Percentiles rank a stretch among this genome's conserved stretches.
These are phyloP conservation scores for Nymphalis polychloros DNA, from an alignment of 2,888 invertebrate species.

Conservation along the genomic window DNA sequence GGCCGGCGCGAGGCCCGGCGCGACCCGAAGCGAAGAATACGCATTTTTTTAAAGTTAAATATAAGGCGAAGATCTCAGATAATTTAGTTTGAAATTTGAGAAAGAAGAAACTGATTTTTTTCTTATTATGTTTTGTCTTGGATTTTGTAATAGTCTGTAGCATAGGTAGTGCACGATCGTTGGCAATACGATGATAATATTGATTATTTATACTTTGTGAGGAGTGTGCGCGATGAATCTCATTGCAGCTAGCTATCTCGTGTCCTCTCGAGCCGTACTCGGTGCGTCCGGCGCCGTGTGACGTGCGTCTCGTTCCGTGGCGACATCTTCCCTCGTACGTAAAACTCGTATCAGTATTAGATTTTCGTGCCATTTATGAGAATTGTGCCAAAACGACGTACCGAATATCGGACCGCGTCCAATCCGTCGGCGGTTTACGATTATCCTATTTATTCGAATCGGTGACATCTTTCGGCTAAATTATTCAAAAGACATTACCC, in stretches of 20 bases:
- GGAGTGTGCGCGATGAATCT: slow-evolving; percentile 48
- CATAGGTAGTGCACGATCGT: slow-evolving; percentile 73
- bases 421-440: slow-evolving; percentile 21
- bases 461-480: not conserved
- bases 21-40: slow-evolving; percentile 64
- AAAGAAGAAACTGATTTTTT: slow-evolving; percentile 35
- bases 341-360: slow-evolving; percentile 49
- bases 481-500: slow-evolving; percentile 1
- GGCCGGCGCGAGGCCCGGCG: slow-evolving; percentile 59
- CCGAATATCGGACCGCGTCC: not conserved
- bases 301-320: slow-evolving; percentile 33
- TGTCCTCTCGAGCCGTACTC: slow-evolving; percentile 31
- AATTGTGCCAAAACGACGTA: slow-evolving; percentile 54
- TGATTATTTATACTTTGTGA: slow-evolving; percentile 40
- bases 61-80: slow-evolving; percentile 78
- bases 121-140: slow-evolving; percentile 53
- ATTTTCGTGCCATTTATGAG: slow-evolving; percentile 52
- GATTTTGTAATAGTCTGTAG: slow-evolving; percentile 45
- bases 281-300: slow-evolving; percentile 42
- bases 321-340: slow-evolving; percentile 29
- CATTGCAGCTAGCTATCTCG: slow-evolving; percentile 48
- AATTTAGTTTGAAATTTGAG: slow-evolving; percentile 64
- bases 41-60: slow-evolving; percentile 64
- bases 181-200: slow-evolving; percentile 57
- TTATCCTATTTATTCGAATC: not conserved